Base-by-base conservation (phyloP, 2,888 invertebrate species). In the Quadroppia sp. region DNA sequence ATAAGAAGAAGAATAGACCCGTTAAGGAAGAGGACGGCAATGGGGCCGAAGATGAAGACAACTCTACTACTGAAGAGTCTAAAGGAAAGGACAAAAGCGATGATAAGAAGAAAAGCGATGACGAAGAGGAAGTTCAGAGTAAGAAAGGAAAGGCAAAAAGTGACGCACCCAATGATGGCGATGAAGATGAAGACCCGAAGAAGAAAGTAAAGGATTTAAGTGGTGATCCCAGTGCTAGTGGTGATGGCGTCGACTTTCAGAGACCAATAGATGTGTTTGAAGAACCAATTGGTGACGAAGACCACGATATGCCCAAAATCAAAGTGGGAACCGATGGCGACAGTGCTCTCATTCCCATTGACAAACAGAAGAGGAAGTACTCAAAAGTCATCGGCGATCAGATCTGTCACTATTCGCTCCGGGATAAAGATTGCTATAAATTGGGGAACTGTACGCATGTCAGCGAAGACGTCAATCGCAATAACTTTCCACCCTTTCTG, bases 401-500 rank as follows among this genome's bases (percentile, higher is more conserved):
- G 30, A 20, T 64, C 4, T 64, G 64, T 13, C 20, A 64, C n/a
- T 40, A 20, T 17, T 7, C 6, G 9, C 2, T 64, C 11, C 4
- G 40, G 15, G 20, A 36, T 13, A 64, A 64, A 1, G 13, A 64
- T 1, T 64, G 64, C 20, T 64, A 36, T 20, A 30, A 23, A 32
- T 6, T 2, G 6, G 59, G 59, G 1, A 59, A 59, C 28, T 59
- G 59, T 59, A 30, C 32, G 2, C 4, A 59, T 30, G 59, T 59
- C 9, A 30, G 17, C 23, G 30, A 3, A 15, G 59, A 59, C 15
- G n/a, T n/a, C n/a, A n/a, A n/a, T 13, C 20, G 17, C 28, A 6
- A 59, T 23, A 59, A 59, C 59, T 59, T 59, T 59, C 59, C 59
- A 3, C 59, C 59, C 2, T 25, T 25, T 30, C 28, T 59, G 3